Conservation (phyloP, 1,140 invertebrate genomes). For the Ectropis grisescens region DNA sequence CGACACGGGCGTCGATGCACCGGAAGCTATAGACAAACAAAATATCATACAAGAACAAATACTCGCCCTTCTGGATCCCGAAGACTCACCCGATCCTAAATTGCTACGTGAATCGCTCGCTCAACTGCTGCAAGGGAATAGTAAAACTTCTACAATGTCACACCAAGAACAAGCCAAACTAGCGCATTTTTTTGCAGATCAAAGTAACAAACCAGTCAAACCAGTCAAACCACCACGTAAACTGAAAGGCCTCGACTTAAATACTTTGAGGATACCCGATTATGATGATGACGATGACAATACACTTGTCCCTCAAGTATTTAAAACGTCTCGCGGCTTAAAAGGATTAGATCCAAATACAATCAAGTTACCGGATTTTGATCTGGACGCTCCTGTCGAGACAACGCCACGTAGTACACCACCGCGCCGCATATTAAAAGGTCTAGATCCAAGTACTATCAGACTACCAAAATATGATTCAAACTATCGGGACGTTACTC, state of each 20-base stretch:
- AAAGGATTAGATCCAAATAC: too few species aligned
- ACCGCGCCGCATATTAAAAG: too few species aligned
- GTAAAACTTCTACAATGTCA: constrained; percentile 24
- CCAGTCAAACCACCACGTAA: constrained; percentile 23
- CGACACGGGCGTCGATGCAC: constrained; percentile 22
- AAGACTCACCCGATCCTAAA: constrained; percentile 41
- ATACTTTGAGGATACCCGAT: constrained; percentile 32
- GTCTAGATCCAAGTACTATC: too few species aligned
- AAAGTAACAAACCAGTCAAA: constrained; percentile 21
- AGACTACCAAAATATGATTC: too few species aligned
- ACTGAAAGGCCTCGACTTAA: constrained; percentile 39
- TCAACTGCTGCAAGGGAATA: constrained; percentile 27
- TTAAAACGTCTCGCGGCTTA: too few species aligned
- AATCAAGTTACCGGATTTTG: too few species aligned
- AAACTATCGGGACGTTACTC: too few species aligned
- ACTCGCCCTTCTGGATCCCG: constrained; percentile 40
- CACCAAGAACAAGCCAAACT: constrained; percentile 20
- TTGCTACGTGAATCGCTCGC: constrained; percentile 34
- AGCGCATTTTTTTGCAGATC: constrained; percentile 28
- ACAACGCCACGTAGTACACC: constrained; percentile 3
- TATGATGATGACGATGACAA: constrained; percentile 33
- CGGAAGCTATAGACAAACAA: constrained; percentile 30
- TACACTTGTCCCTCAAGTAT: too few species aligned
- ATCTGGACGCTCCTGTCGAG: constrained; percentile 34
- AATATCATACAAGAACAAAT: constrained; percentile 47